Evolutionary conservation across 2,797 vertebrate genomes (phyloP).

Genomic region (Corythornis leucogaster): DNA sequence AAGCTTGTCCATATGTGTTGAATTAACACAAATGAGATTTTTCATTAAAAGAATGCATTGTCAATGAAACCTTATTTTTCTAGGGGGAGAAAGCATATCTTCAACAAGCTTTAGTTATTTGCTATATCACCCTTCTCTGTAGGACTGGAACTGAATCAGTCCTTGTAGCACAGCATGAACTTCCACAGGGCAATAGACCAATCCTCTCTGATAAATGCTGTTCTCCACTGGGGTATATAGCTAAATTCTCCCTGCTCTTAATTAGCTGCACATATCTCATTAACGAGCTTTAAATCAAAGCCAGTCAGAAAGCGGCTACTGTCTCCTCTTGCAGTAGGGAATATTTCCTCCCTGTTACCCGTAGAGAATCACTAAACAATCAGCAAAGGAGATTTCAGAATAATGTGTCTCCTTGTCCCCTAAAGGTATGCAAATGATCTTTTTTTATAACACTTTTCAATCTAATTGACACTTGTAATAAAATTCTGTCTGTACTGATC

Average conservation of each 20-base stretch:
- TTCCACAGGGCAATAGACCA: slow-evolving; percentile 39
- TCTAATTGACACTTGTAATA: slow-evolving; percentile 73
- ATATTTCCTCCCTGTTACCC: slow-evolving; percentile 41
- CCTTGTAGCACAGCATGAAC: slow-evolving; percentile 3
- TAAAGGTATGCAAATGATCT: slow-evolving; percentile 66
- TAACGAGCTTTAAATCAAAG: slow-evolving; percentile 63
- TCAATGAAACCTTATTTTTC: slow-evolving; percentile 16
- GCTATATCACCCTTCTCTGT: background rate
- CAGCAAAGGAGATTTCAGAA: slow-evolving; percentile 68
- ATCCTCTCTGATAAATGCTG: slow-evolving; percentile 54
- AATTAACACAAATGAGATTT: slow-evolving; percentile 25
- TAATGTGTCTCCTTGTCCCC: slow-evolving; percentile 60
- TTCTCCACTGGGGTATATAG: slow-evolving; percentile 42
- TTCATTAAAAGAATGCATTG: slow-evolving; percentile 1
- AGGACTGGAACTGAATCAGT: background rate
- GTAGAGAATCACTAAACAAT: slow-evolving; percentile 56
- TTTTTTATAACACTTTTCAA: slow-evolving; percentile 73
- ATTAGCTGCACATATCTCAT: slow-evolving; percentile 61
- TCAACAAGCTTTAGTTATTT: slow-evolving; percentile 27
- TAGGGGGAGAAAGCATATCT: background rate
- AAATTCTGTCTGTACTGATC: slow-evolving; percentile 66
- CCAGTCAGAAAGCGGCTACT: slow-evolving; percentile 48
- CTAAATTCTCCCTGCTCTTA: slow-evolving; percentile 54
- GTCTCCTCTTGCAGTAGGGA: slow-evolving; percentile 51
- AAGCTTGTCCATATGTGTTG: background rate